A percentile compares a stretch with the other conserved stretches of the same genome.
Evolutionary conservation across 2,797 vertebrate species (phyloP).

Genomic region (Muraenolepis orangiensis): DNA sequence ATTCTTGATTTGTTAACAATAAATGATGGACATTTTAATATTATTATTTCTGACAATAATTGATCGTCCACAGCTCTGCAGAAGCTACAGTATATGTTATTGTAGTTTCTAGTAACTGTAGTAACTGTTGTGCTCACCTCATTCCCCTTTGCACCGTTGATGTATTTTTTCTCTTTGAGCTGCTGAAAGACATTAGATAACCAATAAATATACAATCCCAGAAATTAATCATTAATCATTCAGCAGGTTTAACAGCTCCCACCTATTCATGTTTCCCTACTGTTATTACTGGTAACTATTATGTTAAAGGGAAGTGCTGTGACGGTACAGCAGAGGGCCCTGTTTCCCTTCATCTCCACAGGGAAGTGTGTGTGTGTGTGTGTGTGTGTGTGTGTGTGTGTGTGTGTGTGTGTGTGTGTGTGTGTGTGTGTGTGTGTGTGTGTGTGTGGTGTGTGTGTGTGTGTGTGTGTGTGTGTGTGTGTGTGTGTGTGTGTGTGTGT

Average conservation of each 20-base stretch:
- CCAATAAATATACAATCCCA: not conserved
- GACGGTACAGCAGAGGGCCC: not conserved
- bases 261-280: not conserved
- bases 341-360: not conserved
- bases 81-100: not conserved
- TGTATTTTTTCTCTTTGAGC: slow-evolving; percentile 94
- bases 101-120: no score
- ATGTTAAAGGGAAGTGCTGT: not conserved
- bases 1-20: not conserved
- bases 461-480: not conserved
- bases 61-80: not conserved
- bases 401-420: not conserved
- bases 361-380: not conserved
- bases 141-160: slow-evolving; percentile 86
- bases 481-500: not conserved
- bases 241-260: not conserved
- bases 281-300: not conserved
- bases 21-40: not conserved
- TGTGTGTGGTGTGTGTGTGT: not conserved
- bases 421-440: not conserved
- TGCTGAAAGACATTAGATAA: slow-evolving; percentile 74
- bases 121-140: slow-evolving; percentile 77
- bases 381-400: not conserved
- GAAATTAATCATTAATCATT: not conserved
- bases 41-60: not conserved